phyloP scores from a whole-genome alignment of 2,888 invertebrate genomes.

The Automeris io region DNA sequence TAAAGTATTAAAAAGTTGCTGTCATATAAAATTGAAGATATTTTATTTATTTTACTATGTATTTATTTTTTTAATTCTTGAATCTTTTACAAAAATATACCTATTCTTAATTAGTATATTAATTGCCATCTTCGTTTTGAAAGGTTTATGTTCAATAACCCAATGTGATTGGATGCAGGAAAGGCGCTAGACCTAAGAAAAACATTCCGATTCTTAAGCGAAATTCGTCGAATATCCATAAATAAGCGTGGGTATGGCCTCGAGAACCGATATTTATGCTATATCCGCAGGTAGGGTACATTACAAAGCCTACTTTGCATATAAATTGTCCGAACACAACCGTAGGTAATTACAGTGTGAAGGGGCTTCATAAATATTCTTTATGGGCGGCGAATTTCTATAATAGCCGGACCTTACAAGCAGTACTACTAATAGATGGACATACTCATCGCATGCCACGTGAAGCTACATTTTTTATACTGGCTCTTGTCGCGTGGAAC shows the following conservation, averaged over 20 bases:
- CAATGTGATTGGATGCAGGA: no score
- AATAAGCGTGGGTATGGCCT: slow-evolving; percentile 3
- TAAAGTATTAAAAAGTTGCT: no score
- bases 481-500: no score
- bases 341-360: slow-evolving; percentile 47
- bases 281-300: slow-evolving; percentile 3
- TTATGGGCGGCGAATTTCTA: slow-evolving; percentile 47
- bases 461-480: neutral
- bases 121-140: no score
- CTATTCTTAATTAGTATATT: no score
- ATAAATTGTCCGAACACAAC: slow-evolving; percentile 50
- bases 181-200: no score
- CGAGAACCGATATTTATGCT: slow-evolving; percentile 7
- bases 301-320: slow-evolving; percentile 44
- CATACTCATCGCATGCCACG: neutral
- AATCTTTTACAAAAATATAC: no score
- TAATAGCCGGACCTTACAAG: slow-evolving; percentile 9
- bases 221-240: slow-evolving; percentile 7
- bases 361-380: slow-evolving; percentile 59
- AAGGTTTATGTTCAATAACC: no score
- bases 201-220: no score
- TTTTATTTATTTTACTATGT: no score
- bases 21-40: no score
- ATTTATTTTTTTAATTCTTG: no score
- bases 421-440: neutral